Evolutionary conservation across 2,113 vertebrate genomes (phyloP), one percentile per base, ranked within the genome.

Genomic region (Probosciger aterrimus): DNA sequence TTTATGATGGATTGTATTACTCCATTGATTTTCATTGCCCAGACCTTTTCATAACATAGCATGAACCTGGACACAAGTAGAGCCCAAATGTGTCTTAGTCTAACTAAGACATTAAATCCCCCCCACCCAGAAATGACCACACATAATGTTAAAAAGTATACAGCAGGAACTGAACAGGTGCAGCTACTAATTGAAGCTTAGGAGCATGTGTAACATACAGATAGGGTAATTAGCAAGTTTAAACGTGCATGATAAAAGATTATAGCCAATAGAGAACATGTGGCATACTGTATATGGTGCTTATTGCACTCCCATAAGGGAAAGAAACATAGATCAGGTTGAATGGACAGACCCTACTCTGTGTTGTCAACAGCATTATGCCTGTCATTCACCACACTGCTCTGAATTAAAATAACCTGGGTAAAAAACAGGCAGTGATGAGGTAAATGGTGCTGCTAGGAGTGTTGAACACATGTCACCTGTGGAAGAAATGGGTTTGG

Each of bases 311-410:
- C 46, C 33, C n/a, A 13, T 31, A 46, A 67, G 70, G 27, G 31
- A 57, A 9, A 41, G 19, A 11, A 17, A 33, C 2, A 0, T 4
- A 63, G 47, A 33, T 73, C 0, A 0, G 1, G 4, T 19, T 53
- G 37, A 46, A 22, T 18, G 39, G 31, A 43, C 33, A 82, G 52
- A 64, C 39, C 33, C 33, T 55, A 33, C 28, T 35, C 3, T 6
- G 4, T 68, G 14, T 39, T 85, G 33, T 60, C 57, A 62, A 33
- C 28, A 82, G 12, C 3, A 4, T 47, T 69, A 9, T 24, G 7
- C 22, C 59, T 52, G 57, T 79, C 82, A 82, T 22, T 44, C 62
- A 71, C 5, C 3, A 81, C 33, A 17, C 18, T 82, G 55, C 19
- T 74, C 77, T 82, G 55, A 78, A 75, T 50, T 75, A 86, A 94